Conservation (phyloP, 2,797 vertebrate genomes). For the Spea hammondii region DNA sequence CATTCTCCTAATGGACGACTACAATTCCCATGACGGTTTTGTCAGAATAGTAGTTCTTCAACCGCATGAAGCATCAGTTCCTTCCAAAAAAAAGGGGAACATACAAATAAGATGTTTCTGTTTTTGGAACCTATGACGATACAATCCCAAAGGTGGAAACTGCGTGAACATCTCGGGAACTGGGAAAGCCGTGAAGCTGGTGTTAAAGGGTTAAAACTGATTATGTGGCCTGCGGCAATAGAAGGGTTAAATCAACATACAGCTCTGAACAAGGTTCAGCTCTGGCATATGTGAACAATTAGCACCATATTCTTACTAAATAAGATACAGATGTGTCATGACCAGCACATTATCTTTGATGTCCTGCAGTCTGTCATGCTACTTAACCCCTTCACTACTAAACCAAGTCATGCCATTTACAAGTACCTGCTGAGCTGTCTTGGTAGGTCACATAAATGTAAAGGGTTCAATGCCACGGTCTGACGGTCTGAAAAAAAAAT, state of each 20-base stretch:
- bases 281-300: slow-evolving; percentile 51
- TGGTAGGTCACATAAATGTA: neutral
- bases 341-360: slow-evolving; percentile 52
- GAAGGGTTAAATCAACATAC: slow-evolving; percentile 45
- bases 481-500: neutral
- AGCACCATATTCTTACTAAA: slow-evolving; percentile 52
- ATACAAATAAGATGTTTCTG: no score
- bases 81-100: no score
- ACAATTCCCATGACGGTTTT: no score
- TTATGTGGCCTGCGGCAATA: neutral
- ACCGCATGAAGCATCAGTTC: no score
- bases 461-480: neutral
- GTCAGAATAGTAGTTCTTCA: no score
- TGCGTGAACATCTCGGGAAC: no score
- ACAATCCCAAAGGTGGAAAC: no score
- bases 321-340: slow-evolving; percentile 53
- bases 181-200: neutral
- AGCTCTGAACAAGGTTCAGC: slow-evolving; percentile 42
- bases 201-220: slow-evolving; percentile 5
- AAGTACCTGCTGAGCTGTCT: neutral
- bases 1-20: no score
- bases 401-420: neutral
- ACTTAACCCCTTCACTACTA: slow-evolving; percentile 43
- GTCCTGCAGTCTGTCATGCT: slow-evolving; percentile 46
- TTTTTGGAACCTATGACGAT: no score